phyloP scores from a whole-genome alignment of 2,797 vertebrate species.

The Gallinago nigripennis region DNA sequence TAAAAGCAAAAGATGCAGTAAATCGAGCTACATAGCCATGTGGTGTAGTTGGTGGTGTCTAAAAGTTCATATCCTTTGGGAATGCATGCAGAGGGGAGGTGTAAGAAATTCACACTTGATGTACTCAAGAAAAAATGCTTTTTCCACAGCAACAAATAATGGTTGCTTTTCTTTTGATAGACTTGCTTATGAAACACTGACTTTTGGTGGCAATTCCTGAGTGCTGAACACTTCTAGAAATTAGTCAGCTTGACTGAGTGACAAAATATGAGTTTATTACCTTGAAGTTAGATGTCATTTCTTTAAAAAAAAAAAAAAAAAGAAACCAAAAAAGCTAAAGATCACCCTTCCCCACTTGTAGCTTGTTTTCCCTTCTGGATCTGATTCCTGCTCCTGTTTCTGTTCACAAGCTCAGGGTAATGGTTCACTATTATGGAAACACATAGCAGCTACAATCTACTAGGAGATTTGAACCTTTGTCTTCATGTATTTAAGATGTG shows the following conservation, averaged over 20 bases:
- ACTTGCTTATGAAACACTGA: neutral
- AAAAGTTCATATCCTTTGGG: neutral
- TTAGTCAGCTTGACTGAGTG: neutral
- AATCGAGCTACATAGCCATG: neutral
- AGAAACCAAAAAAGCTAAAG: neutral
- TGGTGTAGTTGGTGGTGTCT: neutral
- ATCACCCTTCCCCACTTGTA: neutral
- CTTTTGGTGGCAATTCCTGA: neutral
- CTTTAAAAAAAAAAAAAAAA: neutral
- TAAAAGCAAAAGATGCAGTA: neutral
- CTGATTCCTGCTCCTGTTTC: neutral
- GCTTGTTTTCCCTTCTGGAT: neutral
- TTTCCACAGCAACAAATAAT: neutral
- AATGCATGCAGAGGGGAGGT: fast-evolving
- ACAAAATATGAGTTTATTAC: neutral
- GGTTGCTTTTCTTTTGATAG: neutral
- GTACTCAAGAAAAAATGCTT: neutral
- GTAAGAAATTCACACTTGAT: neutral
- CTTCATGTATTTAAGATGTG: neutral
- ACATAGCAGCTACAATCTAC: neutral
- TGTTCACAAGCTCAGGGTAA: neutral
- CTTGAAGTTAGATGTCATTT: neutral
- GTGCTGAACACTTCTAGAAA: neutral
- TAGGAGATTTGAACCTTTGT: neutral
- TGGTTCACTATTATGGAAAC: neutral